These are phyloP conservation scores for Psittacara wagleri DNA, from an alignment of 2,113 vertebrate genomes.

Conservation along the genomic window DNA sequence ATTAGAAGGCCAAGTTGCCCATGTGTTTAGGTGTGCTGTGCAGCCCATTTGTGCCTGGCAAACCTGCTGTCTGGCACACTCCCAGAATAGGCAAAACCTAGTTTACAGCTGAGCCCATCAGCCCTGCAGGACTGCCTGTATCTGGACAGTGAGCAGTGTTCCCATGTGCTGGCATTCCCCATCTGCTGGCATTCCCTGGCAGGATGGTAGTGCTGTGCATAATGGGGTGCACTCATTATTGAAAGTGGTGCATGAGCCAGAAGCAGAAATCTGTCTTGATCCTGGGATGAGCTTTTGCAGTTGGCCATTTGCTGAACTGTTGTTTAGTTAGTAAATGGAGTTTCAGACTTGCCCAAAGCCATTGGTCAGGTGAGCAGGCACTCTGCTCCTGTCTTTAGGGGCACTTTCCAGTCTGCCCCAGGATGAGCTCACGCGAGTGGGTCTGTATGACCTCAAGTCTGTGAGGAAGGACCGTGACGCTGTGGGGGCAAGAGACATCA, in stretches of 20 bases:
- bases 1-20: neutral
- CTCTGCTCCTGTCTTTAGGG: neutral
- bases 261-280: neutral
- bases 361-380: neutral
- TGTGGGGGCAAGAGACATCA: rapidly evolving
- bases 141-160: neutral
- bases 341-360: neutral
- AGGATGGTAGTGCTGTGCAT: rapidly evolving
- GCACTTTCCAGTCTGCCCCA: neutral
- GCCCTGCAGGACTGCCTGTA: neutral
- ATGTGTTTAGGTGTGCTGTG: neutral
- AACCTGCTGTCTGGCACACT: neutral
- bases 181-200: neutral
- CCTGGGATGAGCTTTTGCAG: neutral
- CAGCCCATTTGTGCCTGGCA: neutral
- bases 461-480: rapidly evolving
- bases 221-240: neutral
- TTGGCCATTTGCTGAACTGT: neutral
- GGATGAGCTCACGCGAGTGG: rapidly evolving
- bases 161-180: neutral
- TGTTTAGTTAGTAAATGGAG: neutral
- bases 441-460: neutral
- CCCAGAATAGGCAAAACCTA: neutral
- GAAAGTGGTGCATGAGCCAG: neutral
- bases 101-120: neutral